Evolutionary conservation across 2,888 invertebrate species (phyloP), one percentile per base, ranked within the genome.

Genomic region (Chrysolina oricalcia): DNA sequence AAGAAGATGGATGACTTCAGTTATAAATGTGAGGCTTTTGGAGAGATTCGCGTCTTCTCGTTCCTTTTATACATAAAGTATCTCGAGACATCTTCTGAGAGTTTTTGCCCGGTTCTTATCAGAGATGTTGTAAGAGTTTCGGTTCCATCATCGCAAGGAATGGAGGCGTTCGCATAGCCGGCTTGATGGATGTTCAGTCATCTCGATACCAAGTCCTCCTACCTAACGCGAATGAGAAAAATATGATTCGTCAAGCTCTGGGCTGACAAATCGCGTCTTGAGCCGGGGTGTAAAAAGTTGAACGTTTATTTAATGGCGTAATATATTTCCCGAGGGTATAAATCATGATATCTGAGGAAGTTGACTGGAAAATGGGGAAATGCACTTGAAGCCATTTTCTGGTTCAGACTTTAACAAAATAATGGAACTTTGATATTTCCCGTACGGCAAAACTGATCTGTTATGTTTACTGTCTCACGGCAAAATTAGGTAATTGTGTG

Each of bases 1-100:
- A 89, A 86, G 88, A 89, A 89, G 89, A 89, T 89, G 89, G 89
- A 89, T 89, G 89, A 89, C 89, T 89, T 89, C 89, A 89, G 89
- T 89, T 89, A 89, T 89, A 89, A 89, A 89, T 89, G 89, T 89
- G 89, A 89, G 89, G 89, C 89, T 89, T 89, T 89, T 87, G 86
- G 85, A 87, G 86, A 87, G 88, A 88, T 87, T 88, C 86, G 86
- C 84, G 85, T 84, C 46, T 46, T 46, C 59, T 56, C 59, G 59
- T 35, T 84, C 85, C 89, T 89, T 88, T 88, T 88, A 87, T 88
- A 88, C 87, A 86, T 87, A 86, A 86, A 86, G 87, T 86, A 86
- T 87, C 87, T 85, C 85, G 85, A 85, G 87, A 85, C 87, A 86
- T 50, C 27, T 67, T 35, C 67, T 19, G 56, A 81, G 82, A 82